Evolutionary conservation across 2,888 invertebrate genomes (phyloP).

Genomic region (Polydesmus complanatus): DNA sequence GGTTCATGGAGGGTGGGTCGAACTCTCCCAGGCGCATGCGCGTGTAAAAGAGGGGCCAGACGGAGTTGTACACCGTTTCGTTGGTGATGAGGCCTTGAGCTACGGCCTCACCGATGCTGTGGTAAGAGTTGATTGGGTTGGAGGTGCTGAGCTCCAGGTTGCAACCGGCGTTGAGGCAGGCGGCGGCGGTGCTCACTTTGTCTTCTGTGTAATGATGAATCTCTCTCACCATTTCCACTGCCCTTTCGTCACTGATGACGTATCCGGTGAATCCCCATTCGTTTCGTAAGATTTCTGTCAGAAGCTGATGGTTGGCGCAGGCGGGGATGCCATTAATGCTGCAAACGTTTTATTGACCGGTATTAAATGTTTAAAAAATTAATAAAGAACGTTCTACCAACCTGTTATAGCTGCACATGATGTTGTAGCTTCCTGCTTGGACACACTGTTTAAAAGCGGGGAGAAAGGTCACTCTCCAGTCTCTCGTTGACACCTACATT

Average conservation of each 20-base stretch:
- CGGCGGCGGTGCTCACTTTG: neutral
- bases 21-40: conserved; percentile 12
- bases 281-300: conserved; percentile 12
- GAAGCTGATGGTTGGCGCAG: conserved; percentile 10
- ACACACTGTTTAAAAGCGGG: conserved; percentile 10
- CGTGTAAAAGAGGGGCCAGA: conserved; percentile 11
- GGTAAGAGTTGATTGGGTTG: conserved; percentile 6
- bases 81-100: neutral
- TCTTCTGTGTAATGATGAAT: neutral
- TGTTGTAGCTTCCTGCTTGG: neutral
- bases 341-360: neutral
- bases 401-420: conserved; percentile 16
- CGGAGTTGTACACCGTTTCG: neutral
- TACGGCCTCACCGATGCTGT: conserved; percentile 1
- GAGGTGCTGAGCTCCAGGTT: conserved; percentile 6
- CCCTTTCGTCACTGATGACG: conserved; percentile 10
- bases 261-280: conserved; percentile 15
- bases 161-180: conserved; percentile 10
- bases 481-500: conserved; percentile 7
- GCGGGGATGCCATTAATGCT: conserved; percentile 14
- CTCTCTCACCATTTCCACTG: neutral
- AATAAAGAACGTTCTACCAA: neutral
- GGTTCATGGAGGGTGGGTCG: conserved; percentile 10
- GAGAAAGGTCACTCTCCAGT: conserved; percentile 10
- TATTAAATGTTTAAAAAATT: neutral